Base-by-base conservation (phyloP, 30 jellyfish, hydroid and myxozoan species). In the Chironex yamaguchii region DNA sequence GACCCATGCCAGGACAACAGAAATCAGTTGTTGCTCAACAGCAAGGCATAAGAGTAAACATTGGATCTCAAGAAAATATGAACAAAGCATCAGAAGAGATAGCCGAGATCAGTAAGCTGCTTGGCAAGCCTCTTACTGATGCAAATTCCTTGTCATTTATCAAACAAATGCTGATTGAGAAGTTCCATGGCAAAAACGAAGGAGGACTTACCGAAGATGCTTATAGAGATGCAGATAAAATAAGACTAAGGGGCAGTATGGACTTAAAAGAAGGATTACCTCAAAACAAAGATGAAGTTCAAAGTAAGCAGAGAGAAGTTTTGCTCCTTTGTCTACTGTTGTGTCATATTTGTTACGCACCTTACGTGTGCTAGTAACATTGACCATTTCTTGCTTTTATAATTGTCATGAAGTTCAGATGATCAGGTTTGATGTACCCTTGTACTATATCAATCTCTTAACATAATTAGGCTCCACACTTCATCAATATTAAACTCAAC, bases 111-210 rank as follows among this genome's bases (percentile, higher is more conserved):
- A 82, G 91, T 74, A 52, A 82, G 36, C 71, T 92, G 29, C 79
- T 92, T 1, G 97, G 98, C 0, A 87, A 88, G 69, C 97, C 98
- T 1, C 35, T 92, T 73, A 81, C 97, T 17, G 98, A 92, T 36
- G 93, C 96, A 6, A 89, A 82, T 29, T 96, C 98, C 17, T 72
- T 92, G 58, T 79, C 96, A 6, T 62, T 92, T 90, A 74, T 92
- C n/a, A 92, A 92, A 67, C 67, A 82, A 63, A 66, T 92, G 9
- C 67, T 92, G 65, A 34, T 81, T 48, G 97, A 92, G 58, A 92
- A 88, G 70, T 83, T 87, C 20, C 98, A 78, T 58, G 34, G 25
- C 11, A 58, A 14, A 20, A 58, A 58, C 26, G 21, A 58, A 6
- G 9, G 9, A 58, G 12, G 12, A 4, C 32, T 58, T 14, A 20